Conservation (phyloP, 1,140 invertebrate species). For the Cydia pomonella region DNA sequence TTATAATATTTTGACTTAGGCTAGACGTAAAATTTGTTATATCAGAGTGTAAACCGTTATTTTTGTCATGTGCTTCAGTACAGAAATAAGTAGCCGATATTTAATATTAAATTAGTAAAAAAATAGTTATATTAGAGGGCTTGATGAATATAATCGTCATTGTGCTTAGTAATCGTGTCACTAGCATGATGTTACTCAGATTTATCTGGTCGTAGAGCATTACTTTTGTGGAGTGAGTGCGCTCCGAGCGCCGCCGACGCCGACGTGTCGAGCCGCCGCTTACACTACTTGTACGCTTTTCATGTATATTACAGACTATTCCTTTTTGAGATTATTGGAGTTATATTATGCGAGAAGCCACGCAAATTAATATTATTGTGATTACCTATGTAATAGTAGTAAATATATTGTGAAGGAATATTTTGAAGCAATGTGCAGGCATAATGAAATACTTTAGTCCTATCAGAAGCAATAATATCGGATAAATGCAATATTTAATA, state of each 20-base stretch:
- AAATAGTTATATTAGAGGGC: conserved; percentile 73
- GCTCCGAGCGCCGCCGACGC: neutral
- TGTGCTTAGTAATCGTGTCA: conserved; percentile 77
- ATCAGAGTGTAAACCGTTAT: conserved; percentile 44
- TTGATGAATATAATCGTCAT: conserved; percentile 78
- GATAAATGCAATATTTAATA: conserved; percentile 3
- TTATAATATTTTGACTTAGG: conserved; percentile 13
- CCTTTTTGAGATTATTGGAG: conserved; percentile 56
- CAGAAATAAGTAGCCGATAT: conserved; percentile 72
- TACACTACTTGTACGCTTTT: conserved; percentile 36
- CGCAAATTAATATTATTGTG: conserved; percentile 42
- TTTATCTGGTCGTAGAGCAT: conserved; percentile 61
- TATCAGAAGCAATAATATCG: conserved; percentile 23
- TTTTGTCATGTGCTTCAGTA: conserved; percentile 72
- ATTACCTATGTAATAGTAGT: conserved; percentile 44
- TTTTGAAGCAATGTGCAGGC: conserved; percentile 41
- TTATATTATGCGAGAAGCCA: conserved; percentile 60
- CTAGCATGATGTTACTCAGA: conserved; percentile 74
- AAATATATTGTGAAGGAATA: conserved; percentile 40
- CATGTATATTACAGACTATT: conserved; percentile 49
- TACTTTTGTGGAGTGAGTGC: conserved; percentile 41
- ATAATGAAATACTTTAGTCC: conserved; percentile 24
- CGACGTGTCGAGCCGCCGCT: neutral
- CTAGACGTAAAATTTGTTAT: conserved; percentile 29
- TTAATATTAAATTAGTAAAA: conserved; percentile 62